These are phyloP conservation scores for Brachionus rotundiformis DNA, from an alignment of 1,140 invertebrate species.

Conservation along the genomic window DNA sequence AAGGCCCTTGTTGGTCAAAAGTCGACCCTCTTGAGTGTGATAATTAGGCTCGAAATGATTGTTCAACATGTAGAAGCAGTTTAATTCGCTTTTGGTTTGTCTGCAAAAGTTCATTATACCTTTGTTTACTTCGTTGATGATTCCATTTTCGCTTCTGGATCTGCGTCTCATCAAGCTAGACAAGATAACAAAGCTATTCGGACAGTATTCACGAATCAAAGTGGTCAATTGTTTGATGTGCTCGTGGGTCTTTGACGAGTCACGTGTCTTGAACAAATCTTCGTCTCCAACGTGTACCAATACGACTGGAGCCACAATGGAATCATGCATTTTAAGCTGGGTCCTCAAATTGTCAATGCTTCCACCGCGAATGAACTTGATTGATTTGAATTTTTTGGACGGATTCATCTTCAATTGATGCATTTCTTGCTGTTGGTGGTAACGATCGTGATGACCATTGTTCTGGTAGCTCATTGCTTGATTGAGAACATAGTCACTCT, in stretches of 20 bases:
- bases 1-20: constrained; percentile 43
- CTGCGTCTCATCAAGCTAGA: constrained; percentile 44
- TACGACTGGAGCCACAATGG: constrained; percentile 34
- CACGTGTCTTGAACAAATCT: constrained; percentile 48
- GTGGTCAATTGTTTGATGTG: constrained; percentile 27
- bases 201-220: constrained; percentile 38
- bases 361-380: constrained; percentile 41
- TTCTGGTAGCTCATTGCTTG: constrained; percentile 25
- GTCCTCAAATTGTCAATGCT: constrained; percentile 49
- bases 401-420: constrained; percentile 50
- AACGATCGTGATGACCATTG: background rate
- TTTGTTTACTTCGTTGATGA: constrained; percentile 45
- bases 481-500: constrained; percentile 10
- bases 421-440: constrained; percentile 4
- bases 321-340: constrained; percentile 43
- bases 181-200: constrained; percentile 36
- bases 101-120: constrained; percentile 41
- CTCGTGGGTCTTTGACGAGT: constrained; percentile 24
- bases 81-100: constrained; percentile 17
- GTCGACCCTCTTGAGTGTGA: constrained; percentile 48
- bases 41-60: constrained; percentile 45
- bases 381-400: constrained; percentile 31
- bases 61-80: constrained; percentile 48
- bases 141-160: constrained; percentile 44
- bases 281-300: constrained; percentile 39